Percentiles rank a stretch among this genome's conserved stretches.
phyloP scores from a whole-genome alignment of 1,140 invertebrate genomes.

The Phthorimaea operculella region DNA sequence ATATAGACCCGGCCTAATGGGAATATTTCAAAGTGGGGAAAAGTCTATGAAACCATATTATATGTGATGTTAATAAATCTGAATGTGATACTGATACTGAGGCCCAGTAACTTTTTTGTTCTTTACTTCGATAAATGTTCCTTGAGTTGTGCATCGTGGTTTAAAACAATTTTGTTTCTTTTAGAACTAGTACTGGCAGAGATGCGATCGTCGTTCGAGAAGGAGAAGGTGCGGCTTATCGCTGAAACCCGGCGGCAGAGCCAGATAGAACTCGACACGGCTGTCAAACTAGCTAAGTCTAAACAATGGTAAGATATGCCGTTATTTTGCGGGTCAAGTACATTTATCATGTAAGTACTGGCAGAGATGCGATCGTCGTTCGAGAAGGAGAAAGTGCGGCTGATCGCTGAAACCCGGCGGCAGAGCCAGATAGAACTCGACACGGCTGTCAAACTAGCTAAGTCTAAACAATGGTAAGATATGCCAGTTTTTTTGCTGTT shows the following conservation, averaged over 20 bases:
- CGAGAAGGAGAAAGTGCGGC: constrained; percentile 43
- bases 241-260: constrained; percentile 33
- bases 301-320: constrained; percentile 45
- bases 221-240: constrained; percentile 35
- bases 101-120: too few species aligned
- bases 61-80: too few species aligned
- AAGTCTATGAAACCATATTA: too few species aligned
- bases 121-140: too few species aligned
- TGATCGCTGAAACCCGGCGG: constrained; percentile 32
- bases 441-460: constrained; percentile 40
- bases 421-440: constrained; percentile 39
- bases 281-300: constrained; percentile 41
- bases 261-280: constrained; percentile 40
- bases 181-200: constrained; percentile 50
- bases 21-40: too few species aligned
- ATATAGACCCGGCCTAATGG: too few species aligned
- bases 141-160: too few species aligned
- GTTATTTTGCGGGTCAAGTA: too few species aligned
- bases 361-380: constrained; percentile 48
- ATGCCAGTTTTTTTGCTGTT: too few species aligned
- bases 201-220: constrained; percentile 48
- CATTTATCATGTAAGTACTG: too few species aligned
- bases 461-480: constrained; percentile 50
- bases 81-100: too few species aligned
- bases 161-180: too few species aligned